These are phyloP conservation scores for Dendrophyllia cribrosa DNA, from an alignment of 64 coral and sea anemone genomes.

Conservation along the genomic window DNA sequence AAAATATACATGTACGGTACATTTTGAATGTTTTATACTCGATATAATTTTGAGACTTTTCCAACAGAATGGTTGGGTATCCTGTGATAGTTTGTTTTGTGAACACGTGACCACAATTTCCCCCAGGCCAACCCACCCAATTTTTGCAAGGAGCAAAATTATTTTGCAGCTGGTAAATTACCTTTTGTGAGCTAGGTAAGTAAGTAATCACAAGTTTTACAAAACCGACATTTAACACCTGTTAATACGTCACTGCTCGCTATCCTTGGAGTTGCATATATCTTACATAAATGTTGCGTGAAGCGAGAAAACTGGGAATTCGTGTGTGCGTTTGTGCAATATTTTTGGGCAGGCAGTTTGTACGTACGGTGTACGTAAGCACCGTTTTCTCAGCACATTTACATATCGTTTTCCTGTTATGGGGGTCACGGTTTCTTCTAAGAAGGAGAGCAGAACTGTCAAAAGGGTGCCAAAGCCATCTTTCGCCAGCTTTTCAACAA, in stretches of 20 bases:
- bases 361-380: neutral
- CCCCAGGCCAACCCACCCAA: too few relatives aligned
- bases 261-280: neutral
- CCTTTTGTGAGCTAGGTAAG: neutral
- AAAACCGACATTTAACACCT: neutral
- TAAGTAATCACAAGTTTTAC: neutral
- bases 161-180: too few relatives aligned
- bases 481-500: slow-evolving; percentile 67
- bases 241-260: neutral
- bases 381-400: neutral
- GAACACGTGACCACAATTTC: neutral
- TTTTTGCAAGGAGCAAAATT: too few relatives aligned
- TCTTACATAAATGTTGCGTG: neutral
- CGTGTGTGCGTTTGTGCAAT: neutral
- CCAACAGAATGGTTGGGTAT: neutral
- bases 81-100: neutral
- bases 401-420: slow-evolving; percentile 9
- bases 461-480: slow-evolving; percentile 43
- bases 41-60: too few relatives aligned
- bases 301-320: neutral
- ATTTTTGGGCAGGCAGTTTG: neutral
- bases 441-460: neutral
- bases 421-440: slow-evolving; percentile 34
- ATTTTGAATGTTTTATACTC: too few relatives aligned
- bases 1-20: too few relatives aligned